Conservation (phyloP, 1,140 invertebrate genomes). For the Panagrolaimus sp. region DNA sequence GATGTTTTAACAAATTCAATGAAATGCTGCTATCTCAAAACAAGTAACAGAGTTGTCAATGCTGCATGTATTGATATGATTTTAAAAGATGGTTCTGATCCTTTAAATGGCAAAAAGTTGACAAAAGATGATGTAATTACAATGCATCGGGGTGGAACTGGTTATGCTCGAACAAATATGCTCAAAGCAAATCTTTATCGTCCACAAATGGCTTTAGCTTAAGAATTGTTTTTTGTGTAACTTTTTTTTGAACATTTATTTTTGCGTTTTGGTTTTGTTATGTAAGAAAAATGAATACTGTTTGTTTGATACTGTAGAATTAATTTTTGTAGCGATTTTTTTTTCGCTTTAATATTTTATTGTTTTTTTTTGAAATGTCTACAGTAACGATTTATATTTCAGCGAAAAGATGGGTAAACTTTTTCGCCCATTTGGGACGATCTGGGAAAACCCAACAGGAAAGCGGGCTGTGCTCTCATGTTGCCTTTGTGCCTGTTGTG, state of each 20-base stretch:
- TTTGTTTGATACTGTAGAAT: not conserved
- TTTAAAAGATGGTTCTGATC: constrained; percentile 66
- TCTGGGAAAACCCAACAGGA: not conserved
- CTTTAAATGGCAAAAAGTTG: constrained; percentile 79
- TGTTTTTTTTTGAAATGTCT: not conserved
- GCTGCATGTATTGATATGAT: constrained; percentile 30
- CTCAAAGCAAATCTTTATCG: not conserved
- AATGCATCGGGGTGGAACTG: constrained; percentile 56
- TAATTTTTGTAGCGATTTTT: not conserved
- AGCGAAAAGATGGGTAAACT: not conserved
- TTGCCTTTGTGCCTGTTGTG: constrained; percentile 27
- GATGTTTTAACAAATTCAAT: constrained; percentile 90
- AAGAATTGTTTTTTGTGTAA: not conserved
- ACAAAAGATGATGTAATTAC: constrained; percentile 77
- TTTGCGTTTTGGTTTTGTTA: not conserved
- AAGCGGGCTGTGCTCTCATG: not conserved
- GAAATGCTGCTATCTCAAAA: constrained; percentile 81
- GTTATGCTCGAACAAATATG: constrained; percentile 34
- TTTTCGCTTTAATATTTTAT: not conserved
- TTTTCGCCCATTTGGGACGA: not conserved
- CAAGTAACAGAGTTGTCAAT: constrained; percentile 64
- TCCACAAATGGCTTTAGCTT: not conserved
- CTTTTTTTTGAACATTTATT: not conserved
- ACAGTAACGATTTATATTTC: not conserved
- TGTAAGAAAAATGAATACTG: not conserved